phyloP scores from a whole-genome alignment of 1,140 invertebrate genomes.

The Theocolax elegans region DNA sequence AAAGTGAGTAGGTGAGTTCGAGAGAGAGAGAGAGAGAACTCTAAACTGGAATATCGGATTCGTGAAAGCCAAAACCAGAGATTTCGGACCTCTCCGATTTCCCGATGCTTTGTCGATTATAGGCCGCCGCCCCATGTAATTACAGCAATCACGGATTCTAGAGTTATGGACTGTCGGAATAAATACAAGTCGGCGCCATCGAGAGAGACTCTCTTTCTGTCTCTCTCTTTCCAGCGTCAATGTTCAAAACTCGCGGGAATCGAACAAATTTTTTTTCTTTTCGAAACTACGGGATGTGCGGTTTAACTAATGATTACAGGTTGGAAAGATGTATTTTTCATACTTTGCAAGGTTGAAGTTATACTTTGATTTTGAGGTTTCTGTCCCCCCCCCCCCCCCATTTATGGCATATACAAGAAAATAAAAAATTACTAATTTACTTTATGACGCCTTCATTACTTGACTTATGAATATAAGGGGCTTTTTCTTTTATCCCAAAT shows the following conservation, averaged over 20 bases:
- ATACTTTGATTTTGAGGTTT: too few relatives aligned
- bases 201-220: background rate
- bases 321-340: too few relatives aligned
- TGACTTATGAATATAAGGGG: too few relatives aligned
- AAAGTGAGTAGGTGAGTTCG: too few relatives aligned
- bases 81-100: slow-evolving; percentile 6
- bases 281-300: background rate
- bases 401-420: too few relatives aligned
- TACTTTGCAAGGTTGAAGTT: too few relatives aligned
- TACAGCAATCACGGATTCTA: slow-evolving; percentile 47
- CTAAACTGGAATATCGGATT: background rate
- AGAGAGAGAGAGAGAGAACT: too few relatives aligned
- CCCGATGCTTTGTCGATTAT: slow-evolving; percentile 40
- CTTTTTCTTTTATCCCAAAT: too few relatives aligned
- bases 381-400: too few relatives aligned
- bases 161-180: slow-evolving; percentile 51
- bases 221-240: background rate
- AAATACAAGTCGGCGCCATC: slow-evolving; percentile 49
- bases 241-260: background rate
- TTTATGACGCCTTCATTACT: too few relatives aligned
- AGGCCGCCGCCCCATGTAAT: slow-evolving; percentile 37
- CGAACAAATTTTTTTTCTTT: too few relatives aligned
- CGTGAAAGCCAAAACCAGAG: background rate
- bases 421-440: too few relatives aligned
- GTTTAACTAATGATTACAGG: background rate